Base-by-base conservation (phyloP, 1,140 invertebrate genomes). In the Leptonema lineaticorne region DNA sequence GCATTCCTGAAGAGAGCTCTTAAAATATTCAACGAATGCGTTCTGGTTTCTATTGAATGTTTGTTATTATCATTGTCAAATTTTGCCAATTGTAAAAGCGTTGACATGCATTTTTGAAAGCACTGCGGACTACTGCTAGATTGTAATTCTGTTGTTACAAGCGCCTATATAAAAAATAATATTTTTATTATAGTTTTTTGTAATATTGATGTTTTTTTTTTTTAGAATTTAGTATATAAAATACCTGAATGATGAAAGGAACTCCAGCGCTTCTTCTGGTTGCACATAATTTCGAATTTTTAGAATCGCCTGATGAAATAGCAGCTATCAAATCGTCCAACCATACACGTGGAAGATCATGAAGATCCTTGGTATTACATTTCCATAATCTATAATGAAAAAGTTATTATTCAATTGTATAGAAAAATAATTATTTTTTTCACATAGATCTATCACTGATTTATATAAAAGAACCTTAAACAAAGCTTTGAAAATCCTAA, bases 191-290 rank as follows among this genome's bases (percentile, higher is more conserved):
- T 16, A 24, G 33, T 3, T 68, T 48, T 20, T 48, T 57, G 29
- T n/a, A 22, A 20, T 8, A 58, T 59, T 26, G 5, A 58, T n/a
- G 24, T 26, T 14, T 9, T n/a, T 20, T 7, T 58, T 30, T 5
- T 50, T 24, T 7, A 7, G n/a, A 7, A 50, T n/a, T 50, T 53
- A 7, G 22, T 53, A 20, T 18, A 6, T 4, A 53, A 1, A 41
- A 28, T 75, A 90, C 92, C 84, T 94, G 92, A 69, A 96, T 86
- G 84, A 95, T 91, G 78, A 93, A 96, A 1, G 95, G 94, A 56
- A 97, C 82, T 9, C 95, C 95, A 27, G 94, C 95, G 81, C 94
- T 96, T 72, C 96, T 82, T 46, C 95, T 82, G 0, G 95, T 97
- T 0, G 91, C 83, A 77, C 92, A 95, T 24, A 93, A 80, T 74